Conservation (phyloP, 2,113 vertebrate species). For the Carassius auratus region DNA sequence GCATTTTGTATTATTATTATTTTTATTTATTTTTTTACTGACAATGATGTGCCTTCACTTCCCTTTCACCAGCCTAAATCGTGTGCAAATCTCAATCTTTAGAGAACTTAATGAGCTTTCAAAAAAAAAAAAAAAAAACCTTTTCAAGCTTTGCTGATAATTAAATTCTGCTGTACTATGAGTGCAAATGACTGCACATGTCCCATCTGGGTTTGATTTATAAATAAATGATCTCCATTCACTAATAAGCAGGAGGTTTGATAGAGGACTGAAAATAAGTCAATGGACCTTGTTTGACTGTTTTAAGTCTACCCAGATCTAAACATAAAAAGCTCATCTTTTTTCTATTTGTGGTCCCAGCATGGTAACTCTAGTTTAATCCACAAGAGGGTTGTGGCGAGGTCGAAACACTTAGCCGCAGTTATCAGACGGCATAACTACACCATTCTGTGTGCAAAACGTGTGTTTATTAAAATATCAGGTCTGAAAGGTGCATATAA, state of each 20-base stretch:
- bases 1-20: neutral
- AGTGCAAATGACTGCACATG: neutral
- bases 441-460: neutral
- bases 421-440: neutral
- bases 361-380: conserved; percentile 22
- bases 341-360: conserved; percentile 3
- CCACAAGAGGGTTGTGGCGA: neutral
- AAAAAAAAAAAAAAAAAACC: neutral
- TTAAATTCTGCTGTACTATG: neutral
- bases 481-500: neutral
- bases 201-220: neutral
- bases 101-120: neutral
- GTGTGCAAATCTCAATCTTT: neutral
- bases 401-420: neutral
- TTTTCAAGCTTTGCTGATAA: neutral
- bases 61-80: neutral
- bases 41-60: neutral
- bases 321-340: neutral
- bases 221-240: neutral
- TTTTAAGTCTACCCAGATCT: neutral
- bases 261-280: neutral
- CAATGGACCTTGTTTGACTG: neutral
- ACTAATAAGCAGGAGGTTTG: neutral
- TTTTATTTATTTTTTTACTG: too few relatives aligned
- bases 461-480: neutral